Conservation (phyloP, 2,888 invertebrate species). For the Acrocyrtus sp. region DNA sequence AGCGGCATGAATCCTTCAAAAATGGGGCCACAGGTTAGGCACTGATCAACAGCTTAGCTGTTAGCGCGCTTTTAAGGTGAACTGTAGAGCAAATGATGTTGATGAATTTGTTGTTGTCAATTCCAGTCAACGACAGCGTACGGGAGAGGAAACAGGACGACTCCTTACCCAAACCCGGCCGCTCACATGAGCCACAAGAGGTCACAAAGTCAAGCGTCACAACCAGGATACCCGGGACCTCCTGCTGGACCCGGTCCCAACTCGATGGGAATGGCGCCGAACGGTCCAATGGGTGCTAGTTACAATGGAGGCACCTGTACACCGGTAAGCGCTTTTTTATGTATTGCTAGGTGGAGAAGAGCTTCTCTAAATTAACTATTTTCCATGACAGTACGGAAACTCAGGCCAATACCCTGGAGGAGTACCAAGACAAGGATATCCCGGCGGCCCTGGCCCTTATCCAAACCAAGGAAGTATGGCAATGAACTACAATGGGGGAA, state of each 20-base stretch:
- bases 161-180: constrained; percentile 61
- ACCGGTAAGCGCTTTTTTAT: constrained; percentile 49
- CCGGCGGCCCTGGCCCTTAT: constrained; percentile 39
- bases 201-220: constrained; percentile 46
- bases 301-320: constrained; percentile 61
- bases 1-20: constrained; percentile 55
- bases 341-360: no score
- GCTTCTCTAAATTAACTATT: no score
- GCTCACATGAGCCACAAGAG: constrained; percentile 61
- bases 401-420: constrained; percentile 34
- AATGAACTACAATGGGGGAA: constrained; percentile 43
- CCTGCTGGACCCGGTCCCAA: constrained; percentile 47
- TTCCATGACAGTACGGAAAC: constrained; percentile 31
- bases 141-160: constrained; percentile 51
- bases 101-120: no score
- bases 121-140: constrained; percentile 19
- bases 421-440: constrained; percentile 28
- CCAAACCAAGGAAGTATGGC: constrained; percentile 36
- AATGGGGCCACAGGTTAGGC: constrained; percentile 59
- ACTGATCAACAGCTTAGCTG: background rate
- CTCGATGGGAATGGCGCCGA: constrained; percentile 45
- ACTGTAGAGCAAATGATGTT: no score
- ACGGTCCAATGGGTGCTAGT: constrained; percentile 58
- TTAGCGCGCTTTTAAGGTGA: no score
- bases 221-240: constrained; percentile 58